phyloP scores from a whole-genome alignment of 1,140 invertebrate species.

The Caenorhabditis inopinata region DNA sequence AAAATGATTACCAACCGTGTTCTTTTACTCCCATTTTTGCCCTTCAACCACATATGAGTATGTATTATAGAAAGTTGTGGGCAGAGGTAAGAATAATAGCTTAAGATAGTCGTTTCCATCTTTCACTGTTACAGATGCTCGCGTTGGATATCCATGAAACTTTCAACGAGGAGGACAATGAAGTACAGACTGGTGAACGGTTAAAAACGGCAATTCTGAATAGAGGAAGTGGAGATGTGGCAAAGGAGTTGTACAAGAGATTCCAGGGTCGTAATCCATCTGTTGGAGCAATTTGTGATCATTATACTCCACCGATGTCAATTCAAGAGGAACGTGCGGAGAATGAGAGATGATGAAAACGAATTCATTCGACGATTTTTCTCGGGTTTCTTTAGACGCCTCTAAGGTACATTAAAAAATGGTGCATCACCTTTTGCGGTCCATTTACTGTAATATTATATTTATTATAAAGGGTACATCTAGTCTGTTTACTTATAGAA shows the following conservation, averaged over 20 bases:
- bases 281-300: conserved; percentile 65
- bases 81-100: conserved; percentile 44
- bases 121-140: conserved; percentile 55
- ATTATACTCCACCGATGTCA: conserved; percentile 60
- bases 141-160: conserved; percentile 64
- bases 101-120: too few species aligned
- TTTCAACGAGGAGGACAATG: conserved; percentile 56
- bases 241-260: conserved; percentile 68
- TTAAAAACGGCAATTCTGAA: conserved; percentile 58
- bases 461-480: too few species aligned
- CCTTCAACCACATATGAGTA: conserved; percentile 53
- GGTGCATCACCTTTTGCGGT: too few species aligned
- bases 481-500: too few species aligned
- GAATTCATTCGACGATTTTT: too few species aligned
- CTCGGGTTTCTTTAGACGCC: too few species aligned
- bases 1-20: conserved; percentile 63
- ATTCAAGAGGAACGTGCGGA: background rate
- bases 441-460: too few species aligned
- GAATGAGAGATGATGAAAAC: conserved; percentile 13
- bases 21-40: conserved; percentile 65
- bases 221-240: conserved; percentile 56
- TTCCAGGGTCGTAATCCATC: conserved; percentile 64
- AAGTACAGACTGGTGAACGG: conserved; percentile 55
- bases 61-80: conserved; percentile 60
- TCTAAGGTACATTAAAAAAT: too few species aligned